Base-by-base conservation (phyloP, 2,888 invertebrate genomes). In the Torymus auratus region DNA sequence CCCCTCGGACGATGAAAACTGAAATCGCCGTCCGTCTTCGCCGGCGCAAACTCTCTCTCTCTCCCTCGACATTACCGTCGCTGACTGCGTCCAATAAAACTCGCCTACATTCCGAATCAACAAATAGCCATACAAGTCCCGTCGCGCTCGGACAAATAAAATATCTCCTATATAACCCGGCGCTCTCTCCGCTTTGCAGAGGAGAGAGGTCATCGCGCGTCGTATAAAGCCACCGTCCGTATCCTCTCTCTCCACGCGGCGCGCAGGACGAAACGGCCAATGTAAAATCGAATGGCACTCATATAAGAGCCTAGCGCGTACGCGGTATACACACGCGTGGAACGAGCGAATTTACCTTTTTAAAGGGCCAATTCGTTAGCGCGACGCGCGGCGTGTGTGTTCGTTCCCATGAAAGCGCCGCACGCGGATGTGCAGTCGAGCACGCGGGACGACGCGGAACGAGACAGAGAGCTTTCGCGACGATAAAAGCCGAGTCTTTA, bases 221-320 rank as follows among this genome's bases (percentile, higher is more conserved):
- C 67, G 69, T 69, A 20, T 20, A 69, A 69, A 69, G 69, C 17
- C 15, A 15, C 11, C n/a, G 65, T 15, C 11, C 56, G 69, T 15
- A 15, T 5, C 56, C 5, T 56, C 56, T n/a, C 56, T 56, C 56
- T 56, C 14, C 68, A 5, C 64, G 64, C 15, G 58, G 41, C 41
- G 41, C 41, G 41, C 7, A 41, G 41, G 41, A 10, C 7, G 41
- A 58, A 75, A 75, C 53, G 75, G 60, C 67, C 75, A 67, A 67
- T 17, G 76, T 69, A 76, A 76, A 76, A 76, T 76, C 76, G 56
- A 77, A 70, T 70, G 77, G 53, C 67, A 62, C 62, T 69, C 53
- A 14, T 28, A 20, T 53, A 62, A 55, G 55, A 67, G 52, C 23
- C 14, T 23, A 7, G 28, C 50, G 67, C 41, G 23, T n/a, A 20